Evolutionary conservation across 2,888 invertebrate species (phyloP).

Genomic region (Nipponacmea schrenckii): DNA sequence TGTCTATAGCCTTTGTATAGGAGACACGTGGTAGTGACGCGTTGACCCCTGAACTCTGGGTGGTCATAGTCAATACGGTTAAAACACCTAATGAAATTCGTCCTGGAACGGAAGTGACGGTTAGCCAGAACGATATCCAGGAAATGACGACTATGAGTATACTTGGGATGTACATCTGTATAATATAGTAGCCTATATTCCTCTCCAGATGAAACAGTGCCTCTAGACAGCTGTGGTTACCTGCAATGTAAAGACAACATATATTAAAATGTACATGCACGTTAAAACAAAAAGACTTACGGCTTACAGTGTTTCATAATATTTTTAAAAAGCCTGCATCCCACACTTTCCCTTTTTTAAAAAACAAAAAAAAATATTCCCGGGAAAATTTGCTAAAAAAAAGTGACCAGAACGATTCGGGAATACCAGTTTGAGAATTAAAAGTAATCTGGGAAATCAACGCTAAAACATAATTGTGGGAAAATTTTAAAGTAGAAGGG

Average conservation of each 20-base stretch:
- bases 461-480: too few species aligned
- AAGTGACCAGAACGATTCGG: too few species aligned
- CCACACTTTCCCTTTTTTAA: too few species aligned
- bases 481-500: too few species aligned
- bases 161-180: conserved; percentile 99
- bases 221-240: conserved; percentile 97
- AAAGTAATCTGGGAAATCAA: too few species aligned
- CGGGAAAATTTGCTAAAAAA: too few species aligned
- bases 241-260: conserved; percentile 72
- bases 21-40: conserved; percentile 70
- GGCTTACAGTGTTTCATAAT: too few species aligned
- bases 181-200: conserved; percentile 98
- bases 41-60: conserved; percentile 52
- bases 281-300: not conserved
- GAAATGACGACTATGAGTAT: conserved; percentile 56
- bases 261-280: not conserved
- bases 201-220: conserved; percentile 95
- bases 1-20: not conserved
- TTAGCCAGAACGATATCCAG: conserved; percentile 58
- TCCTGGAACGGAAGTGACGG: conserved; percentile 52
- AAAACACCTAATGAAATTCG: conserved; percentile 51
- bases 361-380: too few species aligned
- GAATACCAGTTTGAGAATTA: too few species aligned
- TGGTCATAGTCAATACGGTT: conserved; percentile 54
- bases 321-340: too few species aligned